Evolutionary conservation across 2,797 vertebrate genomes (phyloP).

Genomic region (Sphenopsis melanotis): DNA sequence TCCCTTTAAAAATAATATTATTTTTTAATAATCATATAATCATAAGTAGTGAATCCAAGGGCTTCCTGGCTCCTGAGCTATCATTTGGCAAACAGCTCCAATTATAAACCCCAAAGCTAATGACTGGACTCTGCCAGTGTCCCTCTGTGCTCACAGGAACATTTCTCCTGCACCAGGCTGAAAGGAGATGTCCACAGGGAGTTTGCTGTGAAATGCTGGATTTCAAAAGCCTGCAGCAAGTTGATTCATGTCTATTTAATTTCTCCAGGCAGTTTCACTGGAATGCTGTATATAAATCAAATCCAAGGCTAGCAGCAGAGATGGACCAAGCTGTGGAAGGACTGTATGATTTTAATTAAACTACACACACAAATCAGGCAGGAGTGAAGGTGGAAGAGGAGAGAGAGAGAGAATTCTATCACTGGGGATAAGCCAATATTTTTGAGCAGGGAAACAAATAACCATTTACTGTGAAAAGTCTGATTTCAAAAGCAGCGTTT

Average conservation of each 20-base stretch:
- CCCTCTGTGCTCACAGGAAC: slow-evolving; percentile 7
- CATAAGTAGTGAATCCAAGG: slow-evolving; percentile 12
- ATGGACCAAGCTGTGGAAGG: neutral
- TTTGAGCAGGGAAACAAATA: slow-evolving; percentile 36
- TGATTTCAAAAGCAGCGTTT: slow-evolving; percentile 26
- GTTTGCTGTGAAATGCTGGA: slow-evolving; percentile 34
- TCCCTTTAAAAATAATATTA: neutral
- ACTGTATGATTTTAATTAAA: slow-evolving; percentile 60
- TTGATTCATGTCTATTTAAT: slow-evolving; percentile 70
- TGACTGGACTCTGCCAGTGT: neutral
- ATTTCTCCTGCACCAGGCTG: slow-evolving; percentile 30
- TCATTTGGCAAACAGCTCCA: slow-evolving; percentile 22
- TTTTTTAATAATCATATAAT: neutral
- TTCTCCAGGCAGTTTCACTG: slow-evolving; percentile 70
- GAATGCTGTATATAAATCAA: slow-evolving; percentile 55
- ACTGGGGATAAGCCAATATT: neutral
- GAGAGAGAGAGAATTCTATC: neutral
- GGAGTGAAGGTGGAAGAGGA: neutral
- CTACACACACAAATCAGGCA: slow-evolving; percentile 35
- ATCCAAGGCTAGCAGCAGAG: slow-evolving; percentile 23
- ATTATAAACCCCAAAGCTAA: neutral
- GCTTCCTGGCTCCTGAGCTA: neutral
- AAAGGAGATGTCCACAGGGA: slow-evolving; percentile 29
- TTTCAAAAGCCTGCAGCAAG: slow-evolving; percentile 60
- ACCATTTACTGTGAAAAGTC: slow-evolving; percentile 18